These are phyloP conservation scores for Sapayoa aenigma DNA, from an alignment of 2,113 vertebrate genomes.

Conservation along the genomic window DNA sequence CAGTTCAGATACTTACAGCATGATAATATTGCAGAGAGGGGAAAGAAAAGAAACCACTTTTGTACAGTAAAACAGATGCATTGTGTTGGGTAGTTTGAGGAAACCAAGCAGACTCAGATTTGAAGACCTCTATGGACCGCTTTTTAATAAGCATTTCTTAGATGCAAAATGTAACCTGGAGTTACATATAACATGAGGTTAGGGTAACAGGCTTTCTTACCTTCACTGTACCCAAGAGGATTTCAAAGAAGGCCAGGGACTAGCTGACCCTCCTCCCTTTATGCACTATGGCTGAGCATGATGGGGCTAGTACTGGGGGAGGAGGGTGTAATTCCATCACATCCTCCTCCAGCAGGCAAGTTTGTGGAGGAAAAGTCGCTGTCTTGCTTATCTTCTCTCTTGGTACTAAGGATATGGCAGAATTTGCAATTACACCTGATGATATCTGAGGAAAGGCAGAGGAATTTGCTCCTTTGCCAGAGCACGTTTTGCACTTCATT, in stretches of 20 bases:
- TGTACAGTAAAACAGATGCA: neutral
- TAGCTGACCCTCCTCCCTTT: slow-evolving; percentile 10
- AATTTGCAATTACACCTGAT: slow-evolving; percentile 70
- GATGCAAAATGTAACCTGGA: neutral
- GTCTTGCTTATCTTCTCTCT: slow-evolving; percentile 35
- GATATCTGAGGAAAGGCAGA: slow-evolving; percentile 49
- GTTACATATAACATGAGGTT: no score
- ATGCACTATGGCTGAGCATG: neutral
- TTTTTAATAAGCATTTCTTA: neutral
- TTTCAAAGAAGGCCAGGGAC: neutral
- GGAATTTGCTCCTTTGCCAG: slow-evolving; percentile 58
- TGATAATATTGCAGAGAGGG: neutral
- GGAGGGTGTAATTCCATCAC: slow-evolving; percentile 17
- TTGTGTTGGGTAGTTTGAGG: neutral
- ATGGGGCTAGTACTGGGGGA: neutral
- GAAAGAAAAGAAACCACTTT: neutral
- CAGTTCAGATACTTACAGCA: neutral
- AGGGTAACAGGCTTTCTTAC: neutral
- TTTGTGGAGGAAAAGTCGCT: slow-evolving; percentile 45
- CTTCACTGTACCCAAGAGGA: neutral
- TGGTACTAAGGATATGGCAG: neutral
- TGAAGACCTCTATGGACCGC: neutral
- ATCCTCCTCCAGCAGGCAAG: neutral
- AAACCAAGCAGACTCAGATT: neutral
- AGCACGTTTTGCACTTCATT: slow-evolving; percentile 64